phyloP scores from a whole-genome alignment of 2,113 vertebrate genomes.

The Varanus komodoensis region DNA sequence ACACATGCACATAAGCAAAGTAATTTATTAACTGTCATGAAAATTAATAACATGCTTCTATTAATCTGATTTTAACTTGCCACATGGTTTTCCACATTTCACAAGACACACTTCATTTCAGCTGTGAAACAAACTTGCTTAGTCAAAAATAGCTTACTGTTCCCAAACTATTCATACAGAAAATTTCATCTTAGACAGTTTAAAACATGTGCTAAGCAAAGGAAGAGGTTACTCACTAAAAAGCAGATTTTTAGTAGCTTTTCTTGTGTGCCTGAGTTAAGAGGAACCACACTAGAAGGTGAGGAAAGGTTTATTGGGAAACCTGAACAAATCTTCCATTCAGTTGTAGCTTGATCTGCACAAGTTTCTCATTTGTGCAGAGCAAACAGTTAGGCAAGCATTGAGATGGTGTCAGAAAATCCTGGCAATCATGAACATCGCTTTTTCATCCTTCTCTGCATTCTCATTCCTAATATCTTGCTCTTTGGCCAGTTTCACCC shows the following conservation, averaged over 20 bases:
- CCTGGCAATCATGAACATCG: too few relatives aligned
- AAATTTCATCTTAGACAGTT: constrained; percentile 71
- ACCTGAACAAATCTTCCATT: too few relatives aligned
- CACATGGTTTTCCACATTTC: constrained; percentile 69
- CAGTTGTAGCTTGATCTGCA: too few relatives aligned
- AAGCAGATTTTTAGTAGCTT: constrained; percentile 15
- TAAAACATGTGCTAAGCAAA: constrained; percentile 64
- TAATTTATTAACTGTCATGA: constrained; percentile 61
- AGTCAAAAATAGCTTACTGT: constrained; percentile 68
- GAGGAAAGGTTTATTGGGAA: not conserved
- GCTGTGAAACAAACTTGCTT: constrained; percentile 69
- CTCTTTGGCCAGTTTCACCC: constrained; percentile 25
- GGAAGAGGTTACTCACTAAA: constrained; percentile 54
- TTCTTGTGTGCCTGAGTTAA: constrained; percentile 31
- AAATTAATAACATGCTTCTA: constrained; percentile 64
- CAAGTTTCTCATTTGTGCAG: too few relatives aligned
- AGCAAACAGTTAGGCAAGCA: too few relatives aligned
- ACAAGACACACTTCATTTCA: constrained; percentile 69
- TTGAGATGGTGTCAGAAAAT: too few relatives aligned
- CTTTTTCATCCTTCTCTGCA: too few relatives aligned
- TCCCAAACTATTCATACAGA: constrained; percentile 75
- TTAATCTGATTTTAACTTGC: constrained; percentile 63
- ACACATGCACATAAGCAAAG: constrained; percentile 5
- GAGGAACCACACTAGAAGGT: not conserved
- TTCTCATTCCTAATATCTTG: too few relatives aligned